Conservation (phyloP, 2,888 invertebrate species). For the Erebia palarica region DNA sequence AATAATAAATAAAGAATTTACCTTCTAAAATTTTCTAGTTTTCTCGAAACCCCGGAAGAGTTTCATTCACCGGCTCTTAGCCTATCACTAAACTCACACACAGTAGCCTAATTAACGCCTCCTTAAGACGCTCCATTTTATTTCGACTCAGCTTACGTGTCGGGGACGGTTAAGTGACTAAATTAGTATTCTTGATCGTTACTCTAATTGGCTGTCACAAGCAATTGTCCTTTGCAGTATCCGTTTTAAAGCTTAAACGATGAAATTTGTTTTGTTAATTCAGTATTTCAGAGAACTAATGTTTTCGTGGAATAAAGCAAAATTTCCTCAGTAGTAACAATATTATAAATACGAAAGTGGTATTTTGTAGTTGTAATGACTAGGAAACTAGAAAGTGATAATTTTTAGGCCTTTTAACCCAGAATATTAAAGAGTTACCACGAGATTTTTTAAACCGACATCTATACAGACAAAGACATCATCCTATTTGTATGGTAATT, state of each 20-base stretch:
- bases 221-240: slow-evolving; percentile 46
- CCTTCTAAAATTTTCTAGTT: no score
- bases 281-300: slow-evolving; percentile 4
- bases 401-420: no score
- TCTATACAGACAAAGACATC: no score
- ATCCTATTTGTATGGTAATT: background rate
- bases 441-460: no score
- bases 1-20: no score
- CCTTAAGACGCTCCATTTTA: slow-evolving; percentile 54
- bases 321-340: no score
- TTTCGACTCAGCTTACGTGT: slow-evolving; percentile 55
- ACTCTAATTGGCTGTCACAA: slow-evolving; percentile 59
- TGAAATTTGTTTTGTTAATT: slow-evolving; percentile 23
- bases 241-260: slow-evolving; percentile 41
- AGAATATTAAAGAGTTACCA: no score
- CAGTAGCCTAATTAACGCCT: slow-evolving; percentile 57
- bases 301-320: background rate
- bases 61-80: slow-evolving; percentile 3
- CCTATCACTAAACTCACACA: slow-evolving; percentile 48
- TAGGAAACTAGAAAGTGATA: no score
- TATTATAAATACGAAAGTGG: background rate
- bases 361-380: background rate
- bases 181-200: slow-evolving; percentile 62
- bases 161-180: slow-evolving; percentile 55
- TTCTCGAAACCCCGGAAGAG: background rate